Percentiles rank a stretch among this genome's conserved stretches.
Evolutionary conservation across 2,113 vertebrate genomes (phyloP).

Genomic region (Labeo catla): DNA sequence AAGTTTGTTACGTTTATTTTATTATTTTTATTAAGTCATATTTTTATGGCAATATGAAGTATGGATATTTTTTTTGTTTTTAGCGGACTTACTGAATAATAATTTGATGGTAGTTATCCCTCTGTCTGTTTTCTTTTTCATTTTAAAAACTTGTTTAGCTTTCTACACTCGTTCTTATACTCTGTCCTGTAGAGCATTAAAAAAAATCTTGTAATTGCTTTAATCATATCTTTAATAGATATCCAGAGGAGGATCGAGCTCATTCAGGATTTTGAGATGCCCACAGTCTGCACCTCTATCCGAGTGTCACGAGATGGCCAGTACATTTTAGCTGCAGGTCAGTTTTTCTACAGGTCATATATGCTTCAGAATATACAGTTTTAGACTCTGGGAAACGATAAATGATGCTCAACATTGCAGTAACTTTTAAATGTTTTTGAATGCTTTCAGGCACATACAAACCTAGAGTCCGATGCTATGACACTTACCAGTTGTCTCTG

Average conservation of each 20-base stretch:
- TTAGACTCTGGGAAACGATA: background rate
- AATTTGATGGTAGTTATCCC: background rate
- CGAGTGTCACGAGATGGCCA: constrained; percentile 95
- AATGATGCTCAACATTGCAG: background rate
- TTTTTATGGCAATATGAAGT: no score
- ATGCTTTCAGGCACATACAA: constrained; percentile 90
- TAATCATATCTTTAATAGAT: constrained; percentile 70
- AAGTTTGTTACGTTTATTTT: no score
- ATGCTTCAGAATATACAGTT: background rate
- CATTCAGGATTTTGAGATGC: constrained; percentile 99
- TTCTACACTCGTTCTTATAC: background rate
- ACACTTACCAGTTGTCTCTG: constrained; percentile 93
- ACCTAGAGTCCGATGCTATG: constrained; percentile 92
- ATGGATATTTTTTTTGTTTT: no score
- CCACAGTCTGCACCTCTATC: constrained; percentile 90
- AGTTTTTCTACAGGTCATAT: constrained; percentile 45
- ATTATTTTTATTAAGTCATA: no score
- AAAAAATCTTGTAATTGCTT: background rate
- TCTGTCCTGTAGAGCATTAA: background rate
- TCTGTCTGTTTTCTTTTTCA: background rate
- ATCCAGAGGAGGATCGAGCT: constrained; percentile 95
- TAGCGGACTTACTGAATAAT: no score
- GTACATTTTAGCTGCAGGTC: constrained; percentile 93
- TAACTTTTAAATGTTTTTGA: background rate
- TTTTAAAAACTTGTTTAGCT: background rate